These are phyloP conservation scores for Carpatolechia fugitivella DNA, from an alignment of 2,888 invertebrate species.

Conservation along the genomic window DNA sequence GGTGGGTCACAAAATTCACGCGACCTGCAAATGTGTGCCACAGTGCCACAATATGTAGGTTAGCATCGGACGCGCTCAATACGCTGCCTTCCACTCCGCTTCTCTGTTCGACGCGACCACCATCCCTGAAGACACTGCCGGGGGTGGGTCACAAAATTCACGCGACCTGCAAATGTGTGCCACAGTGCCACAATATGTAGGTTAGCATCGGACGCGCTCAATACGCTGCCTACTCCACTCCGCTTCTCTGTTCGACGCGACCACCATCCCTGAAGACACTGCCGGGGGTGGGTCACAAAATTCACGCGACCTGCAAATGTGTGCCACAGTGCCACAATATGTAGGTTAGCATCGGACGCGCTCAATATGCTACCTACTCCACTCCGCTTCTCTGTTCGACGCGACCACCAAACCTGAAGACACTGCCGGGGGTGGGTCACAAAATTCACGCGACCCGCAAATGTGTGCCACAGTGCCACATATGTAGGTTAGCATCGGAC, in stretches of 20 bases:
- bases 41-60: constrained; percentile 69
- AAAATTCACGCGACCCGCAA: constrained; percentile 66
- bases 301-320: constrained; percentile 62
- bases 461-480: constrained; percentile 55
- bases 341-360: constrained; percentile 77
- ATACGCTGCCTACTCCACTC: constrained; percentile 54
- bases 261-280: not conserved
- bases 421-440: constrained; percentile 50
- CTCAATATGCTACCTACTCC: constrained; percentile 68
- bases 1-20: constrained; percentile 68
- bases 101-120: not conserved
- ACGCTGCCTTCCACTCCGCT: constrained; percentile 47
- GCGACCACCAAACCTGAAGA: not conserved
- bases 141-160: constrained; percentile 66
- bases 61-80: constrained; percentile 78
- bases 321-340: constrained; percentile 59
- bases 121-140: constrained; percentile 2
- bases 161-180: constrained; percentile 61
- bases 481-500: constrained; percentile 76
- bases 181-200: constrained; percentile 64
- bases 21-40: constrained; percentile 57
- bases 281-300: constrained; percentile 59
- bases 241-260: not conserved
- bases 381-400: not conserved
- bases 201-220: constrained; percentile 77